A percentile compares a stretch with the other conserved stretches of the same genome.
Evolutionary conservation across 2,888 invertebrate genomes (phyloP).

Genomic region (Hemicrepidius hirtus): DNA sequence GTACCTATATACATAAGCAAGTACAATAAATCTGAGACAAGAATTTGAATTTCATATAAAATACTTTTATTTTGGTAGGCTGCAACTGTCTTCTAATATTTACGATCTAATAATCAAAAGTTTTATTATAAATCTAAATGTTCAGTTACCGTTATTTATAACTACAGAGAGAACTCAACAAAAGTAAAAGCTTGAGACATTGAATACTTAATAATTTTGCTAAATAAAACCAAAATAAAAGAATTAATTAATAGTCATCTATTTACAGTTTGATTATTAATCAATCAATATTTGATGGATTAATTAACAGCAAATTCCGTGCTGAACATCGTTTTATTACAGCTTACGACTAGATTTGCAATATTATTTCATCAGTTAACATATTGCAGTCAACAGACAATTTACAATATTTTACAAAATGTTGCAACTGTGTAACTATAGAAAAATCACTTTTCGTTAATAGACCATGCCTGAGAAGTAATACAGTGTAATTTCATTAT

Average conservation of each 20-base stretch:
- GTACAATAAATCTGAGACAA: neutral
- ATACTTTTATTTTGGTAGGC: constrained; percentile 19
- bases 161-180: constrained; percentile 23
- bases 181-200: neutral
- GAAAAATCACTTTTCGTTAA: constrained; percentile 2
- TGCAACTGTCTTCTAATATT: constrained; percentile 1
- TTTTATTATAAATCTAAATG: constrained; percentile 8
- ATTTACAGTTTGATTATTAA: neutral
- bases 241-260: neutral
- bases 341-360: constrained; percentile 24
- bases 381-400: neutral
- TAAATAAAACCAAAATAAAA: neutral
- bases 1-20: too few relatives aligned
- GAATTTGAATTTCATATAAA: constrained; percentile 16
- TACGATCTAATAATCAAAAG: constrained; percentile 10
- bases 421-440: constrained; percentile 1
- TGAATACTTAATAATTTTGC: neutral
- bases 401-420: constrained; percentile 12
- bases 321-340: neutral
- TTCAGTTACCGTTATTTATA: neutral
- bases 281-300: neutral
- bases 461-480: neutral
- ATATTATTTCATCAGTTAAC: neutral
- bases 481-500: neutral
- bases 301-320: neutral